These are phyloP conservation scores for Chondrosia reniformis DNA, from an alignment of 37 sponge, comb jelly and placozoan species.

Conservation along the genomic window DNA sequence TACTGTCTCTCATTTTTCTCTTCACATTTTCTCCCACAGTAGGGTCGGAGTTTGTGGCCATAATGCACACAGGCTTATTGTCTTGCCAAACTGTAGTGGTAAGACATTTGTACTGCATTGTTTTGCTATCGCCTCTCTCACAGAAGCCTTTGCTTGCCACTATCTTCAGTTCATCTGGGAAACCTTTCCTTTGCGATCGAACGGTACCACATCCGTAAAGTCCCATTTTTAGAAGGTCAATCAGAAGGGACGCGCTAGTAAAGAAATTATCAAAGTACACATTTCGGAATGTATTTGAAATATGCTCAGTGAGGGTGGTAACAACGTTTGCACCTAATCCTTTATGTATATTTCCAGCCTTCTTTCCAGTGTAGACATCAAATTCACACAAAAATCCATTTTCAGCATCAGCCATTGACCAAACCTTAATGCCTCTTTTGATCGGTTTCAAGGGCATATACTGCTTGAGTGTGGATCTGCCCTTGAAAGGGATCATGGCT, in stretches of 20 bases:
- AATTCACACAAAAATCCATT: background rate
- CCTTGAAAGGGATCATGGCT: slow-evolving; percentile 26
- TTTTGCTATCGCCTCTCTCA: background rate
- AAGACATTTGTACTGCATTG: background rate
- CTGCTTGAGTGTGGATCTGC: background rate
- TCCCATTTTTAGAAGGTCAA: background rate
- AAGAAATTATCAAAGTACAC: background rate
- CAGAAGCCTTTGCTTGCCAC: background rate
- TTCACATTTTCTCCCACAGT: background rate
- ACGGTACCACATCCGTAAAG: slow-evolving; percentile 3
- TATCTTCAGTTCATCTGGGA: background rate
- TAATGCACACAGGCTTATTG: background rate
- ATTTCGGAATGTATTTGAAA: background rate
- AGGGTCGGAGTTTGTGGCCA: background rate
- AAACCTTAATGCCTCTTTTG: slow-evolving; percentile 23
- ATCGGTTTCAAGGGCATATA: slow-evolving; percentile 14
- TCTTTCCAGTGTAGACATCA: background rate
- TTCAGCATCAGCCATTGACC: background rate
- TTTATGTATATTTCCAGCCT: too few relatives aligned
- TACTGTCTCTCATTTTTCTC: background rate
- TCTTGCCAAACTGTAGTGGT: background rate
- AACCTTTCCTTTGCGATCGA: background rate
- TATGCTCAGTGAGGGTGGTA: background rate
- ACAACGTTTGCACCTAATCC: background rate
- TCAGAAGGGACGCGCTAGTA: background rate